Evolutionary conservation across 2,888 invertebrate species (phyloP).

Genomic region (Rhingia rostrata): DNA sequence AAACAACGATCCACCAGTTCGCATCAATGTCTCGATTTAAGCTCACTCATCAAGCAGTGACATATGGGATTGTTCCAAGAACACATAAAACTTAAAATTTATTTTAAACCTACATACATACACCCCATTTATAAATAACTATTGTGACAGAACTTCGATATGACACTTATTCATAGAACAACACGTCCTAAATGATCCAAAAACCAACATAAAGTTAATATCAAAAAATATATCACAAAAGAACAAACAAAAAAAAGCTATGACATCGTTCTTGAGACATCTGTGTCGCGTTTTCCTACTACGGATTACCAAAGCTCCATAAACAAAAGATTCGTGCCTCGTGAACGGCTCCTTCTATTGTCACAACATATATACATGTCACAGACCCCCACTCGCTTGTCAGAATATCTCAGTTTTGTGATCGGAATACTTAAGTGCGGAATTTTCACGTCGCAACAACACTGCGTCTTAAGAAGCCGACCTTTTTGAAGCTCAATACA

Average conservation of each 20-base stretch:
- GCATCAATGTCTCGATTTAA: too few species aligned
- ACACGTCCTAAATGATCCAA: conserved; percentile 16
- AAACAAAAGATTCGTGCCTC: conserved; percentile 39
- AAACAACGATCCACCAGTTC: too few species aligned
- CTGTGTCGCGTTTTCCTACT: conserved; percentile 37
- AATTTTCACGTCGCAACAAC: conserved; percentile 30
- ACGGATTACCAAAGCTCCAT: conserved; percentile 12
- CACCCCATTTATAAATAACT: conserved; percentile 8
- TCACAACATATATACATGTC: conserved; percentile 19
- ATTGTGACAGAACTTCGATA: conserved; percentile 6
- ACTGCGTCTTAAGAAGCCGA: conserved; percentile 5
- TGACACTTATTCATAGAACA: conserved; percentile 24
- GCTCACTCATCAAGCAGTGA: too few species aligned
- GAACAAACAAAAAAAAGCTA: conserved; percentile 7
- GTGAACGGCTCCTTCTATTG: conserved; percentile 38
- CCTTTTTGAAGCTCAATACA: not conserved
- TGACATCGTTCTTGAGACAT: conserved; percentile 39
- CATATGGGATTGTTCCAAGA: too few species aligned
- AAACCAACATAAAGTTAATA: conserved; percentile 1
- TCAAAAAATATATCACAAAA: conserved; percentile 1
- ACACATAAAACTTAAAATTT: too few species aligned
- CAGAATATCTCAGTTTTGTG: conserved; percentile 36
- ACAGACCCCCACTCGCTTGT: conserved; percentile 6
- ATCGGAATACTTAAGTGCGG: conserved; percentile 42
- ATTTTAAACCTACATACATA: too few species aligned